Evolutionary conservation across 2,797 vertebrate species (phyloP).

Genomic region (Coregonus ussuriensis): DNA sequence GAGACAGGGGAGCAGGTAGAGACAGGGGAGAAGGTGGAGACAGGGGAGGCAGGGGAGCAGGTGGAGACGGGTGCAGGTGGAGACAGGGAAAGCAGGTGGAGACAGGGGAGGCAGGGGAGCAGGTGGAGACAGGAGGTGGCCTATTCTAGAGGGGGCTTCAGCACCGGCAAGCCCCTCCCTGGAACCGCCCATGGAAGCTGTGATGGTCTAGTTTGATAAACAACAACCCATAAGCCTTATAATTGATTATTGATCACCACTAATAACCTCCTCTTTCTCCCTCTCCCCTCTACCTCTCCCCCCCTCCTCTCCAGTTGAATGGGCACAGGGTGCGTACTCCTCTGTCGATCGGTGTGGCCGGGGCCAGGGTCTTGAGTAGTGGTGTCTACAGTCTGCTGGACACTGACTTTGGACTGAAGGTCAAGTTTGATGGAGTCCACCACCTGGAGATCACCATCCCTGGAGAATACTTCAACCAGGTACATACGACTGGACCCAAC

Average conservation of each 20-base stretch:
- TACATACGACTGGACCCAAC: constrained; percentile 41
- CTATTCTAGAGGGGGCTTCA: too few species aligned
- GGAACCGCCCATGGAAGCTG: background rate
- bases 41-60: too few species aligned
- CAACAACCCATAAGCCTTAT: background rate
- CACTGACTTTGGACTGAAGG: constrained; percentile 83
- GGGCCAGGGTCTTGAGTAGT: constrained; percentile 75
- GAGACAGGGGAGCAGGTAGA: too few species aligned
- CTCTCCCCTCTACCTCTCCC: background rate
- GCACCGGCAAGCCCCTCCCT: background rate
- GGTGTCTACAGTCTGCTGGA: constrained; percentile 82
- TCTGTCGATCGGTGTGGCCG: constrained; percentile 53
- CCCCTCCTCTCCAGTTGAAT: constrained; percentile 68
- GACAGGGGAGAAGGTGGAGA: too few species aligned
- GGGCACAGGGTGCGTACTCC: constrained; percentile 75
- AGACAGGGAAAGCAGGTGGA: too few species aligned
- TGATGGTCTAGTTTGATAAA: background rate
- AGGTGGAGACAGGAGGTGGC: too few species aligned
- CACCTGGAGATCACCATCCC: constrained; percentile 85
- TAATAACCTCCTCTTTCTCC: too few species aligned
- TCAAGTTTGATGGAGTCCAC: constrained; percentile 88
- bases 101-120: too few species aligned
- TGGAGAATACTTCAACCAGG: constrained; percentile 86
- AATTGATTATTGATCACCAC: background rate
- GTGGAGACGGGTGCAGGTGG: too few species aligned